These are phyloP conservation scores for Chaenodraco wilsoni DNA, from an alignment of 2,797 vertebrate genomes.

Conservation along the genomic window DNA sequence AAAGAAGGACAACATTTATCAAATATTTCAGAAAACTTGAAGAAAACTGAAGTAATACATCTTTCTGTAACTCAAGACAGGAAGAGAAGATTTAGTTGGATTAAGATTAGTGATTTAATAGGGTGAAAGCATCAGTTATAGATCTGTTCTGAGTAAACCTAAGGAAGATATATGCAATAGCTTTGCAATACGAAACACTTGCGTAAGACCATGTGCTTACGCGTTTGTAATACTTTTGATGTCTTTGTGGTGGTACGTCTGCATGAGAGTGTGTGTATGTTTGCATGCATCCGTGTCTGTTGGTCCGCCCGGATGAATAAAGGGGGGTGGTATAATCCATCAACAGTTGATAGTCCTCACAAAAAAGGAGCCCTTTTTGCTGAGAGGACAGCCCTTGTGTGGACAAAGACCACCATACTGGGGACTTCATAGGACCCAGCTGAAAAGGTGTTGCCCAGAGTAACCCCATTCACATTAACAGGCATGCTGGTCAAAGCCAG, in stretches of 20 bases:
- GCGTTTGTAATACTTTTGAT: conserved; percentile 42
- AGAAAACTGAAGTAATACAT: background rate
- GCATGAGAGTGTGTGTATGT: conserved; percentile 58
- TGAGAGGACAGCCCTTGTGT: conserved; percentile 86
- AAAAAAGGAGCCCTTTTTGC: conserved; percentile 84
- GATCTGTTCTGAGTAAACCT: conserved; percentile 14
- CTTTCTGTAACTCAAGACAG: background rate
- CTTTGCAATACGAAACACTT: background rate
- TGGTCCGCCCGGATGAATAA: conserved; percentile 74
- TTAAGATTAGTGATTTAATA: background rate
- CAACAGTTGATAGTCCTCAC: conserved; percentile 85
- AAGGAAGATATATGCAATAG: conserved; percentile 11
- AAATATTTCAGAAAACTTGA: background rate
- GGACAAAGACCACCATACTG: conserved; percentile 87
- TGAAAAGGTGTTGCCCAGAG: conserved; percentile 88
- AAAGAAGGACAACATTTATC: background rate
- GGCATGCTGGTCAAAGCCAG: conserved; percentile 83
- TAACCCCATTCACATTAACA: conserved; percentile 86
- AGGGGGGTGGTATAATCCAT: conserved; percentile 85
- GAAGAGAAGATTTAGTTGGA: background rate
- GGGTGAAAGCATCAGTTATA: conserved; percentile 12
- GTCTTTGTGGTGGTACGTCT: conserved; percentile 41
- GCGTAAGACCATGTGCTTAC: conserved; percentile 27
- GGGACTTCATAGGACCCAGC: conserved; percentile 85
- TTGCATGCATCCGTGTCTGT: conserved; percentile 72